These are phyloP conservation scores for Tetragnatha versicolor DNA, from an alignment of 1,140 invertebrate species.

Conservation along the genomic window DNA sequence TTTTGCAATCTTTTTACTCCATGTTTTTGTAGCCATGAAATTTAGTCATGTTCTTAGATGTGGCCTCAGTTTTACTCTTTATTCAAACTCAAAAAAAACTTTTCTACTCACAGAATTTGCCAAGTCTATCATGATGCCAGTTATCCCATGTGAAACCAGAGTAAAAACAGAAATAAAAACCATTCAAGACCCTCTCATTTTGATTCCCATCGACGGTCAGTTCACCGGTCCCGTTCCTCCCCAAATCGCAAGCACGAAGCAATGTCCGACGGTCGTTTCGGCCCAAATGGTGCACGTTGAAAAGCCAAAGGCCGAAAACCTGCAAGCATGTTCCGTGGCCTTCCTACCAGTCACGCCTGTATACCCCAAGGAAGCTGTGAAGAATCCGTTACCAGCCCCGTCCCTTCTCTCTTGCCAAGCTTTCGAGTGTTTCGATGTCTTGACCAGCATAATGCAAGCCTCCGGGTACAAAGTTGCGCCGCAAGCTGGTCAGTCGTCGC, in stretches of 20 bases:
- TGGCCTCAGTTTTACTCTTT: too few relatives aligned
- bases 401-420: conserved; percentile 34
- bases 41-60: too few relatives aligned
- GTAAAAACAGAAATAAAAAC: conserved; percentile 4
- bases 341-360: conserved; percentile 31
- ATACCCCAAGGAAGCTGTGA: conserved; percentile 15
- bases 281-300: conserved; percentile 46
- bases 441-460: conserved; percentile 37
- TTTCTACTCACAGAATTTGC: conserved; percentile 33
- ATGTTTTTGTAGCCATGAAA: too few relatives aligned
- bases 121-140: conserved; percentile 21
- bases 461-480: conserved; percentile 43
- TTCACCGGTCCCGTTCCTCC: not conserved
- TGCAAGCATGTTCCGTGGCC: conserved; percentile 43
- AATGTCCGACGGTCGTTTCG: not conserved
- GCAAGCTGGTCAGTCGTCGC: not conserved
- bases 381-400: not conserved
- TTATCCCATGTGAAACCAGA: not conserved
- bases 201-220: conserved; percentile 22
- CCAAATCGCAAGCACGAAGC: not conserved
- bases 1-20: too few relatives aligned
- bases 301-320: conserved; percentile 45
- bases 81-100: too few relatives aligned
- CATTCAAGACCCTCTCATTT: conserved; percentile 26
- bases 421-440: conserved; percentile 41